Evolutionary conservation across 2,888 invertebrate species (phyloP).

Genomic region (Nudaria mundana): DNA sequence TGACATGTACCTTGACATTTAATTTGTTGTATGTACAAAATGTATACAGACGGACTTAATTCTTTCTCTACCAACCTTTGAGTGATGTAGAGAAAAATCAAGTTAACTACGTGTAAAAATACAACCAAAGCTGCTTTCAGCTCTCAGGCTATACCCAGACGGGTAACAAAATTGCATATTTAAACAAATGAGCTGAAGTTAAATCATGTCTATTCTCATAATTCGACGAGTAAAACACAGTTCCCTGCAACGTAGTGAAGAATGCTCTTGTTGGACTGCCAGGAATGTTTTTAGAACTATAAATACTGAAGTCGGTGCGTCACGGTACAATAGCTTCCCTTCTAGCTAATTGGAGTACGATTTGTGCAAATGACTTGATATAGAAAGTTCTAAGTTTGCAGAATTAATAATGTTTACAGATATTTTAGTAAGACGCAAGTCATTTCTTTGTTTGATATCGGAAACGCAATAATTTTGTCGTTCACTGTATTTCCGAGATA

Average conservation of each 20-base stretch:
- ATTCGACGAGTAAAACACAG: conserved; percentile 10
- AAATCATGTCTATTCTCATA: conserved; percentile 11
- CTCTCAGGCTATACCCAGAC: not conserved
- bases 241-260: conserved; percentile 4
- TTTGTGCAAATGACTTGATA: not conserved
- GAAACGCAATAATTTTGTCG: no score
- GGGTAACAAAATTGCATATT: conserved; percentile 10
- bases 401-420: no score
- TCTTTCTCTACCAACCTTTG: no score
- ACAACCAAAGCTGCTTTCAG: not conserved
- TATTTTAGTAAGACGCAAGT: no score
- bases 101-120: not conserved
- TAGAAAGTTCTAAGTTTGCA: no score
- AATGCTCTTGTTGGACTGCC: conserved; percentile 5
- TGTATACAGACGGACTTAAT: no score
- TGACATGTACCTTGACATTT: no score
- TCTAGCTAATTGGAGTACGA: not conserved
- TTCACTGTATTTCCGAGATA: no score
- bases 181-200: conserved; percentile 5
- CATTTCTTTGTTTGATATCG: no score
- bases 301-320: conserved; percentile 7
- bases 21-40: no score
- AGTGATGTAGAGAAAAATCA: no score
- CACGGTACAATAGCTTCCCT: conserved; percentile 1
- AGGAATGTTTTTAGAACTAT: conserved; percentile 17